Base-by-base conservation (phyloP, 2,797 vertebrate species). In the Myripristis jacobus region DNA sequence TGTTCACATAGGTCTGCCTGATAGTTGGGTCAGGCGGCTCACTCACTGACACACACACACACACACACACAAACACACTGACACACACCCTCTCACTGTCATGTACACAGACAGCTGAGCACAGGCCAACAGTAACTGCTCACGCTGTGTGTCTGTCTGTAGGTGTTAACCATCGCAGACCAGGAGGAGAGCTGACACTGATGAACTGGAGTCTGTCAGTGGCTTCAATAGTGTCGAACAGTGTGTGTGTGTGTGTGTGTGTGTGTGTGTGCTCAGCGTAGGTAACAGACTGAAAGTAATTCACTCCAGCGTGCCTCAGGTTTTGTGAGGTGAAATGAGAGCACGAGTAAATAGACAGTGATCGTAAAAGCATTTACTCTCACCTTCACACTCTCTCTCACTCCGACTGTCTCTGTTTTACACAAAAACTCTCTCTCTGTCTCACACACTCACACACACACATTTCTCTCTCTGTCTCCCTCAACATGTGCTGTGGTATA, bases 131-230 rank as follows among this genome's bases (percentile, higher is more conserved):
- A 36, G 34, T 36, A 36, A 36, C 27, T 29, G 27, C 27, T 29
- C 27, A 29, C 6, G 27, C 27, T 29, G 27, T 29, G 3, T 29
- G 27, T 29, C 27, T 66, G 59, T 55, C 21, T 77, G 66, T 50
- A 50, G 34, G 57, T 65, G 57, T 82, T 70, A 60, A 48, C n/a
- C 9, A 38, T 73, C 73, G 31, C 72, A 52, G 19, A 24, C 29
- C 66, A 79, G 74, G 60, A 56, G 56, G 60, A 73, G 69, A 47
- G 29, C 56, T 74, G 66, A 55, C 61, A 60, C 47, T 69, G 74
- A 76, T 51, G 44, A 82, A 78, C 72, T 52, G 38, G 21, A 54
- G 67, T 66, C 57, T 66, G 50, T 51, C 48, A 21, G 25, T 60
- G 29, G 57, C 55, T 77, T 81, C 1, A 68, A 50, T 48, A 68